Evolutionary conservation across 2,797 vertebrate genomes (phyloP).

Genomic region (Sebastes ruberrimus): DNA sequence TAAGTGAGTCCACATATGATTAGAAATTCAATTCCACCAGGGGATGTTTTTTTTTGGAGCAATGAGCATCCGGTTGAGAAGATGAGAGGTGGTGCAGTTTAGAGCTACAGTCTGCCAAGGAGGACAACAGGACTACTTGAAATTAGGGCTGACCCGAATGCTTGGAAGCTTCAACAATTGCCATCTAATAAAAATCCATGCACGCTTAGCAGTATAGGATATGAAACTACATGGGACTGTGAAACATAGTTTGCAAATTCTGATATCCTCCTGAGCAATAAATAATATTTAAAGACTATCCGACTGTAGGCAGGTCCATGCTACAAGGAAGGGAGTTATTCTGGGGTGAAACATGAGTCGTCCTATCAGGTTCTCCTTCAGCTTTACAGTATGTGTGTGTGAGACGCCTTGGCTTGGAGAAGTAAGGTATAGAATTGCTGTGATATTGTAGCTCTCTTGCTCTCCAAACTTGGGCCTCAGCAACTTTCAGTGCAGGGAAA

Average conservation of each 20-base stretch:
- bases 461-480: slow-evolving; percentile 44
- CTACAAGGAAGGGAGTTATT: background rate
- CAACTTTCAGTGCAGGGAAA: slow-evolving; percentile 61
- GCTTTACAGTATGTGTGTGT: background rate
- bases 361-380: background rate
- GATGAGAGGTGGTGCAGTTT: background rate
- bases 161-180: too few relatives aligned
- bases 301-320: too few relatives aligned
- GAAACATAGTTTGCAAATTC: background rate
- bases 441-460: slow-evolving; percentile 49
- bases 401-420: background rate
- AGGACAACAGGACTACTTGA: background rate
- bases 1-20: background rate
- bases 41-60: background rate
- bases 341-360: background rate
- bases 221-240: background rate
- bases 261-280: background rate
- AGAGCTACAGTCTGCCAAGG: background rate
- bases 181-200: background rate
- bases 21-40: background rate
- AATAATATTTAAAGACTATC: background rate
- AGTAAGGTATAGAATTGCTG: slow-evolving; percentile 49
- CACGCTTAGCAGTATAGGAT: background rate
- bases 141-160: too few relatives aligned
- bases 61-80: background rate